Conservation (phyloP, 2,888 invertebrate species). For the Crossocerus cetratus region DNA sequence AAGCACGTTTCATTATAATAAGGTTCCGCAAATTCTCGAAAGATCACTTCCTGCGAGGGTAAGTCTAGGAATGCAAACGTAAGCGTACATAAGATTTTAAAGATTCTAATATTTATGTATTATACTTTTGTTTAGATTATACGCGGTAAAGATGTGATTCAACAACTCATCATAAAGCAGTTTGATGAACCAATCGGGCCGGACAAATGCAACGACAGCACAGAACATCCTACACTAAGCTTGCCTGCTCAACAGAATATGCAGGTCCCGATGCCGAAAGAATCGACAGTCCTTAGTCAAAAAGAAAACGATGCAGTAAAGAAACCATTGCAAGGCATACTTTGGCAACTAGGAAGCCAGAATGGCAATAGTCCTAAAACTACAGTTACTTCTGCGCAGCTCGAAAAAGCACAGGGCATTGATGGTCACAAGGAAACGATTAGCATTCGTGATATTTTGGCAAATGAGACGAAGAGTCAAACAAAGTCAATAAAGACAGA, state of each 20-base stretch:
- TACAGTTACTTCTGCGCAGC: background rate
- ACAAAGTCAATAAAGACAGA: background rate
- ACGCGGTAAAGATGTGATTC: conserved; percentile 64
- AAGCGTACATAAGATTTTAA: background rate
- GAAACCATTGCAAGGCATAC: conserved; percentile 13
- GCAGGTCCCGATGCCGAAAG: conserved; percentile 5
- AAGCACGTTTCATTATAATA: conserved; percentile 75
- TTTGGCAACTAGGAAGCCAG: too few species aligned
- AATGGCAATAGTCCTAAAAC: too few species aligned
- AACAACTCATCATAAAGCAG: conserved; percentile 67
- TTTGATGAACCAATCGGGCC: conserved; percentile 53
- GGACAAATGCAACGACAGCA: background rate
- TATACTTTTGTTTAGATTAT: conserved; percentile 49
- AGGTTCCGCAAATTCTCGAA: conserved; percentile 72
- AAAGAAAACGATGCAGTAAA: conserved; percentile 24
- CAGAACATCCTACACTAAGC: background rate
- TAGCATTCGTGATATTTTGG: background rate
- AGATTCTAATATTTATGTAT: background rate
- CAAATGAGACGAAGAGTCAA: background rate
- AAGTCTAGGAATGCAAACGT: background rate
- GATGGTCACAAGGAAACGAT: background rate
- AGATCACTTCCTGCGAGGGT: conserved; percentile 67
- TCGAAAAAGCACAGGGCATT: conserved; percentile 3
- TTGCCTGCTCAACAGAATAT: background rate
- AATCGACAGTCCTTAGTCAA: conserved; percentile 14